Percentiles rank a stretch among this genome's conserved stretches.
These are phyloP conservation scores for Cepaea hortensis DNA, from an alignment of 2,888 invertebrate species.

Conservation along the genomic window DNA sequence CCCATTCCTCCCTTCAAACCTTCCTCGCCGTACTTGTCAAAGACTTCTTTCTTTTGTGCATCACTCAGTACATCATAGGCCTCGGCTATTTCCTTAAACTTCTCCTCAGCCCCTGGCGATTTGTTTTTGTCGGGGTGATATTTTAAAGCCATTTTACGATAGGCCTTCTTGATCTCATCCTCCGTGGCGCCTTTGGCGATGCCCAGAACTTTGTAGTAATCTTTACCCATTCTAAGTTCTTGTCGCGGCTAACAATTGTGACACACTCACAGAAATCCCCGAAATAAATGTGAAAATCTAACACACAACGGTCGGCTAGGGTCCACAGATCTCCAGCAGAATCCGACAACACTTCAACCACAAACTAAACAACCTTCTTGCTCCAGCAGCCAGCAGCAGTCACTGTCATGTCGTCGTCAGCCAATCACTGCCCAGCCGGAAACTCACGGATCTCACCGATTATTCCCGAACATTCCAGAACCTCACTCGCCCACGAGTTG, in stretches of 20 bases:
- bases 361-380: too few relatives aligned
- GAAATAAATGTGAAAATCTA: too few relatives aligned
- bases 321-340: too few relatives aligned
- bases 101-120: slow-evolving; percentile 91
- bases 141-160: slow-evolving; percentile 94
- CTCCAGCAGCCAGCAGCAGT: too few relatives aligned
- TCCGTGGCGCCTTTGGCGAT: slow-evolving; percentile 90
- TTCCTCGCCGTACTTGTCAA: slow-evolving; percentile 82
- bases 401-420: neutral
- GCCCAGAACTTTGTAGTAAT: slow-evolving; percentile 96
- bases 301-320: too few relatives aligned
- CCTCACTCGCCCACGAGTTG: neutral
- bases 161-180: slow-evolving; percentile 98
- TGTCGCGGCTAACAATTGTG: neutral
- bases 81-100: slow-evolving; percentile 95
- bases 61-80: slow-evolving; percentile 94
- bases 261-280: too few relatives aligned
- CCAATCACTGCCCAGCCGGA: slow-evolving; percentile 19
- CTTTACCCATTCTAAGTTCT: slow-evolving; percentile 90
- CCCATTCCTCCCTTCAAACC: slow-evolving; percentile 73
- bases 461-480: slow-evolving; percentile 60
- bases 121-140: slow-evolving; percentile 99
- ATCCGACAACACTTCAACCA: too few relatives aligned
- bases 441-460: slow-evolving; percentile 50
- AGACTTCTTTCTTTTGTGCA: slow-evolving; percentile 95